Percentiles rank a stretch among this genome's conserved stretches.
Conservation (phyloP, 2,113 vertebrate genomes). For the human region GRCh38 chr18:42163501-42164000, state of each 20-base stretch:
- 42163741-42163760: neutral
- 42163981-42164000: neutral
- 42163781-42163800: neutral
- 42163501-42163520: neutral
- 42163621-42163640: neutral
- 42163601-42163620: accelerated
- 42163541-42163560: neutral
- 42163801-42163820: neutral
- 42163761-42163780: neutral
- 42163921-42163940: slow-evolving; percentile 1
- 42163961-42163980: neutral
- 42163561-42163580: neutral
- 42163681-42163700: neutral
- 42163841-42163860: neutral
- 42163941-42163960: neutral
- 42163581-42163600: neutral
- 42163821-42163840: neutral
- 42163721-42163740: neutral
- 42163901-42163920: slow-evolving; percentile 33
- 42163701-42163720: neutral
- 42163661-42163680: neutral
- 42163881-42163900: slow-evolving; percentile 30
- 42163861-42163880: slow-evolving; percentile 44
- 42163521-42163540: neutral
- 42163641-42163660: neutral